phyloP scores from a whole-genome alignment of 2,888 invertebrate genomes.

The Hyposoter dolosus region DNA sequence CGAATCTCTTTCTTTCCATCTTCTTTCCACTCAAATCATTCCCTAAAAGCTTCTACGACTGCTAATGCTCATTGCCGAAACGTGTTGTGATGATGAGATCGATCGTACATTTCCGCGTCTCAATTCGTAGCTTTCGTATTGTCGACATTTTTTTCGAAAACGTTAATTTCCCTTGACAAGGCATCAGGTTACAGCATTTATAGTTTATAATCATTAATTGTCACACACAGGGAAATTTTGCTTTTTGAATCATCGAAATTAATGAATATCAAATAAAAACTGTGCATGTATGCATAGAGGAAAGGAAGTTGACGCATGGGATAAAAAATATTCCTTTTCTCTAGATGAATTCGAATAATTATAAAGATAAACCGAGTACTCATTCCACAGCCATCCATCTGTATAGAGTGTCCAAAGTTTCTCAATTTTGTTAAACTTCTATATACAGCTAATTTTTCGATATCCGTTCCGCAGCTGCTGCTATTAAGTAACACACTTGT shows the following conservation, averaged over 20 bases:
- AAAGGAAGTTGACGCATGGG: too few species aligned
- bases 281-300: too few species aligned
- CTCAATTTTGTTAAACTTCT: neutral
- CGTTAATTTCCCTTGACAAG: too few species aligned
- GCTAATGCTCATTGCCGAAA: slow-evolving; percentile 37
- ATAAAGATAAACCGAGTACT: neutral
- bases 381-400: neutral
- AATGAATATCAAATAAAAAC: too few species aligned
- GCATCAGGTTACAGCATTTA: too few species aligned
- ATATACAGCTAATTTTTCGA: neutral
- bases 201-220: too few species aligned
- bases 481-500: neutral
- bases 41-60: slow-evolving; percentile 20
- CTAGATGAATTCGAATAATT: too few species aligned
- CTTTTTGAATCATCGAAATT: too few species aligned
- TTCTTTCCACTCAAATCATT: slow-evolving; percentile 8
- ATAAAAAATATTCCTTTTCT: too few species aligned
- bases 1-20: neutral
- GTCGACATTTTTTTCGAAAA: neutral
- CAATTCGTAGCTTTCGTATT: neutral
- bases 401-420: neutral
- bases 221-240: too few species aligned
- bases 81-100: slow-evolving; percentile 44
- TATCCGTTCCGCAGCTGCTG: neutral
- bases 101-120: neutral